phyloP scores from a whole-genome alignment of 1,140 invertebrate genomes.

The Tribolium madens region DNA sequence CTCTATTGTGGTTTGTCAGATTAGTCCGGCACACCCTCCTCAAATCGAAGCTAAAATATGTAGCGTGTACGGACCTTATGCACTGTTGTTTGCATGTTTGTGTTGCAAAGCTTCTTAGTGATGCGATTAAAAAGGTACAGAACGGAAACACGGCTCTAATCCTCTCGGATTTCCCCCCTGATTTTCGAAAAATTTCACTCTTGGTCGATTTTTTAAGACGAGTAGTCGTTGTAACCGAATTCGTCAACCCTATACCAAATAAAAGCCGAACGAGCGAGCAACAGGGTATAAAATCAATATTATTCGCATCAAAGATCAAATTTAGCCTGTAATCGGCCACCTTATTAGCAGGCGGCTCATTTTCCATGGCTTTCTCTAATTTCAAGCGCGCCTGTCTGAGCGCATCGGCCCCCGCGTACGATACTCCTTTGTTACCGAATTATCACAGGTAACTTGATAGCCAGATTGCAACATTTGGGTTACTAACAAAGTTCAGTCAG shows the following conservation, averaged over 20 bases:
- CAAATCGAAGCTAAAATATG: conserved; percentile 53
- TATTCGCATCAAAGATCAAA: conserved; percentile 57
- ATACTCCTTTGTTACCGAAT: conserved; percentile 59
- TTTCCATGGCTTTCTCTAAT: conserved; percentile 57
- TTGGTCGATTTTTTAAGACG: neutral
- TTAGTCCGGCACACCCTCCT: conserved; percentile 54
- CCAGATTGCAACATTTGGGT: conserved; percentile 54
- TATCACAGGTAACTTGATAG: conserved; percentile 54
- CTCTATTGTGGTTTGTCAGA: conserved; percentile 56
- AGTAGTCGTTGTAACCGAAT: conserved; percentile 13
- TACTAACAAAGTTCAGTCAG: conserved; percentile 42
- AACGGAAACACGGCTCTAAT: conserved; percentile 13
- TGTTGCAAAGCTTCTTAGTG: conserved; percentile 53
- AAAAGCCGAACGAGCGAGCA: conserved; percentile 26
- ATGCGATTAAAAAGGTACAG: conserved; percentile 50
- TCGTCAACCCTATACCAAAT: conserved; percentile 16
- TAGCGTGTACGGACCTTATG: conserved; percentile 37
- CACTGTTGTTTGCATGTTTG: conserved; percentile 47
- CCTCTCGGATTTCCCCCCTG: neutral
- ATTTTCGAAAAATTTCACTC: neutral
- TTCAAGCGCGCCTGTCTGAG: conserved; percentile 59
- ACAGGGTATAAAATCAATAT: conserved; percentile 57
- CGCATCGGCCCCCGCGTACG: conserved; percentile 51
- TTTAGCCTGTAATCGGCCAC: conserved; percentile 61
- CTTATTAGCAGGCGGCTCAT: conserved; percentile 58